Evolutionary conservation across 2,797 vertebrate species (phyloP).

Genomic region (Xenentodon cancila): DNA sequence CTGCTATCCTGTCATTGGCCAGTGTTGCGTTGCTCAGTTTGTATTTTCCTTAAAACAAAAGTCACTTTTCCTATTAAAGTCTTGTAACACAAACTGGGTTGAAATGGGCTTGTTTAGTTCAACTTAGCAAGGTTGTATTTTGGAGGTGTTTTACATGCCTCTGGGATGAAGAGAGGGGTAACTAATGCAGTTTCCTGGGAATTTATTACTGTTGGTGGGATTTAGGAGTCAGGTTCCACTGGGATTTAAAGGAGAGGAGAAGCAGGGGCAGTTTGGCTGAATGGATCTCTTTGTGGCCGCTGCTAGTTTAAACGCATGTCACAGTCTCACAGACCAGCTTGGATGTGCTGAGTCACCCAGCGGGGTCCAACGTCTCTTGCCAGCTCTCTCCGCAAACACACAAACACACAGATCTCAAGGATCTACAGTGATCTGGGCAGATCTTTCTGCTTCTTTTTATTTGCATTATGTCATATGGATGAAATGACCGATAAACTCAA

Average conservation of each 20-base stretch:
- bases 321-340: constrained; percentile 67
- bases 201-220: constrained; percentile 60
- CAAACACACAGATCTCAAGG: constrained; percentile 29
- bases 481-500: no score
- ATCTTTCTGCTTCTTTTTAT: constrained; percentile 1
- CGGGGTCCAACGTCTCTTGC: constrained; percentile 45
- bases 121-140: constrained; percentile 45
- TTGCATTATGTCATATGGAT: background rate
- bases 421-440: constrained; percentile 13
- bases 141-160: constrained; percentile 56
- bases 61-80: constrained; percentile 30
- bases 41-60: constrained; percentile 35
- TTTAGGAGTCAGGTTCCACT: constrained; percentile 72
- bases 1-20: constrained; percentile 33
- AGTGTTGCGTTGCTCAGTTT: constrained; percentile 50
- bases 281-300: constrained; percentile 76
- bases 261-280: constrained; percentile 65
- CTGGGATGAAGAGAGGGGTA: constrained; percentile 15
- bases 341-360: constrained; percentile 76
- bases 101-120: constrained; percentile 46
- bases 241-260: constrained; percentile 71
- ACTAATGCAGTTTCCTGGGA: constrained; percentile 63
- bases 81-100: constrained; percentile 28
- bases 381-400: constrained; percentile 35
- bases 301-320: constrained; percentile 77